Evolutionary conservation across 2,888 invertebrate genomes (phyloP), one percentile per base, ranked within the genome.

Genomic region (Synergus japonicus): DNA sequence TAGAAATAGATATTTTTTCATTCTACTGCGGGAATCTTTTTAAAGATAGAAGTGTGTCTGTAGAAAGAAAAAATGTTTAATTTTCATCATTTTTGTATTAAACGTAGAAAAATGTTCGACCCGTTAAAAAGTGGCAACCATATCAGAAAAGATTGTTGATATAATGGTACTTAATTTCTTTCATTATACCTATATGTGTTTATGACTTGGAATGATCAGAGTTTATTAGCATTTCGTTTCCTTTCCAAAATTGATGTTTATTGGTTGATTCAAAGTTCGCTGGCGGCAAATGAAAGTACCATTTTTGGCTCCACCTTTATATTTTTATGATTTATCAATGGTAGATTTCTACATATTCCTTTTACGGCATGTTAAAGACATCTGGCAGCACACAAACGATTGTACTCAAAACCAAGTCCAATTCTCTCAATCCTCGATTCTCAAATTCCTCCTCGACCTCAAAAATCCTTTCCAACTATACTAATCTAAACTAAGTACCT

Each of bases 151-250:
- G 22, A 22, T 73, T 49, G 15, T 73, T 41, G 49, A 29, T 73
- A 29, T 54, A 73, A 73, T 73, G 73, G 37, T 73, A 49, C 49
- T 73, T 73, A 73, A 73, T 37, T 73, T 73, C 37, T 73, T 73
- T n/a, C 73, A 37, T 73, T 73, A 54, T 73, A 37, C n/a, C 54
- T 73, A 73, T 73, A 73, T 73, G 73, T 73, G 73, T 73, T 73
- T 73, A 73, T 73, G 60, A 76, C 77, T 81, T 85, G 81, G 77
- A 85, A 81, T 85, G 83, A 83, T 83, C 83, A 81, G 82, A 84
- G 79, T 82, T 79, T 73, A 78, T 82, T 63, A 37, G 69, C 66
- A 54, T 37, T 67, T 73, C 73, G 41, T 78, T 76, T 76, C 73
- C 44, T 73, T 77, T 63, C 22, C 60, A 73, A 81, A 77, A 67